Base-by-base conservation (phyloP, 2,113 vertebrate species). In the Phodopus roborovskii region DNA sequence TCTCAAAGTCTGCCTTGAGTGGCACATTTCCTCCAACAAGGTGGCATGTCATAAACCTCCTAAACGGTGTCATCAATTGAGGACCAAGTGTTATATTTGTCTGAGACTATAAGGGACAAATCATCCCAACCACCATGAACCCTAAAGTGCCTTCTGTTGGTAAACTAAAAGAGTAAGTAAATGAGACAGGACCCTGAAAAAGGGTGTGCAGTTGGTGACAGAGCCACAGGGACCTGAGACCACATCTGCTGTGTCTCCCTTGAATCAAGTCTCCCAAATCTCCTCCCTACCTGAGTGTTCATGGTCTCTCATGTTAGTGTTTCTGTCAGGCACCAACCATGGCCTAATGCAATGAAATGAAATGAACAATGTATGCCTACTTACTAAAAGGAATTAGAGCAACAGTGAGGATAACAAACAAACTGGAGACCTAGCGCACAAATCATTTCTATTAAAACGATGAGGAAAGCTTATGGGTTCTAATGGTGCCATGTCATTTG, bases 241-340 rank as follows among this genome's bases (percentile, higher is more conserved):
- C 7, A 36, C 5, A 50, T 86, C 83, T 71, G 33, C 75, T 33
- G 17, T 71, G 68, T 79, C 28, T 91, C 56, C 20, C 42, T 73
- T 73, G 17, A 93, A 1, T 82, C 73, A 56, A 17, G 36, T 56
- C 74, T 36, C n/a, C 90, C 5, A 2, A 10, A 5, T 83, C 85
- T 86, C 56, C 73, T 96, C 53, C 70, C 56, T 92, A 78, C 36
- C 60, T 60, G 36, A 79, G 78, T 82, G 12, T 64, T 68, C 50
- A 90, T 88, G 79, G 26, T 20, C 13, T 92, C 93, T 92, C 42
- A 90, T 50, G 70, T 96, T 93, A 62, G 24, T 89, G 82, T 62
- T 30, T 86, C 50, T 42, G 33, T 83, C 45, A 79, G 86, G 94
- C 24, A 36, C 20, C 66, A n/a, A 70, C 75, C n/a, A 94, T 39